Evolutionary conservation across 1,140 invertebrate species (phyloP).

Genomic region (Sarcophaga peregrina): DNA sequence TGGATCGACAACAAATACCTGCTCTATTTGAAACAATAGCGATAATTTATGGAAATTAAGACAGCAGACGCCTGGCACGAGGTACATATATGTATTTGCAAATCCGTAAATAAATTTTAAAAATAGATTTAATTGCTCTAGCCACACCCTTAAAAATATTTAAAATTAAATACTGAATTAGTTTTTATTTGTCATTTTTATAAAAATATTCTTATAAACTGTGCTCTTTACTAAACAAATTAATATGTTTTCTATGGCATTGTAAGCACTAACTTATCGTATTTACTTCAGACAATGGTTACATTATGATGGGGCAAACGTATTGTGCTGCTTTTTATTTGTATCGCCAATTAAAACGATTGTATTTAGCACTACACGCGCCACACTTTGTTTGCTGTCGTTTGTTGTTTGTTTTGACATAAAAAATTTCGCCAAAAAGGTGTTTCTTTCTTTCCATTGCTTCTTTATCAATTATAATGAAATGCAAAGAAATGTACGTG

Average conservation of each 20-base stretch:
- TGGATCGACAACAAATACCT: not conserved
- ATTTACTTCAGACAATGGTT: not conserved
- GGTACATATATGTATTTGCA: not conserved
- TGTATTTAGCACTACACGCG: not conserved
- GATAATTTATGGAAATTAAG: not conserved
- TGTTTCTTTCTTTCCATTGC: not conserved
- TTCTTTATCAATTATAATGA: constrained; percentile 5
- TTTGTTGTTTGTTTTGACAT: not conserved
- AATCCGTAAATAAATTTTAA: no score
- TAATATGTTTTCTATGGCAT: no score
- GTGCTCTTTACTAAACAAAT: no score
- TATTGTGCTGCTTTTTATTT: not conserved
- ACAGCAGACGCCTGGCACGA: not conserved
- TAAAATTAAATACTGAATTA: not conserved
- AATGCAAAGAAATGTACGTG: not conserved
- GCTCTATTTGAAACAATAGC: not conserved
- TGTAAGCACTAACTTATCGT: no score
- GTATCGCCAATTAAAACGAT: not conserved
- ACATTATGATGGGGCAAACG: not conserved
- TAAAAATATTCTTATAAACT: no score
- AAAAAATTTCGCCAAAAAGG: not conserved
- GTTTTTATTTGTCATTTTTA: no score
- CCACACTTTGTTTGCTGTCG: not conserved
- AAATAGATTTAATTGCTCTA: not conserved
- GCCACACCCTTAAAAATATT: not conserved